Conservation (phyloP, 1,140 invertebrate genomes). For the Bombus soroeensis region DNA sequence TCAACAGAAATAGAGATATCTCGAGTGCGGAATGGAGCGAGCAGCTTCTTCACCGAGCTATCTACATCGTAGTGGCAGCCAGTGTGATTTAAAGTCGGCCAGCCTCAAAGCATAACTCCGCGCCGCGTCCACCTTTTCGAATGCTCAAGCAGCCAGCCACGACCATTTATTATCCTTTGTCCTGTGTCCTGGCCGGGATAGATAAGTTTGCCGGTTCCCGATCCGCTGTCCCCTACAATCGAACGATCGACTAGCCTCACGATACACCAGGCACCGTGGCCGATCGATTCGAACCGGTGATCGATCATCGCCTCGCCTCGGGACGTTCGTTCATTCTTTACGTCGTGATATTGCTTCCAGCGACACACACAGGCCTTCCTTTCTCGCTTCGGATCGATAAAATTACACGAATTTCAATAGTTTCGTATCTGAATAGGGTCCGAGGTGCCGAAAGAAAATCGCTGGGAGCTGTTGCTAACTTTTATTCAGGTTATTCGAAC, state of each 20-base stretch:
- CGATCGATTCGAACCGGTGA: conserved; percentile 46
- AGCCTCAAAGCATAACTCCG: conserved; percentile 42
- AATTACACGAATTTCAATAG: not conserved
- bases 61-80: conserved; percentile 52
- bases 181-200: conserved; percentile 53
- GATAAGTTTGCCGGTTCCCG: conserved; percentile 52
- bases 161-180: conserved; percentile 70
- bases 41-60: conserved; percentile 37
- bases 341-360: conserved; percentile 4
- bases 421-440: not conserved
- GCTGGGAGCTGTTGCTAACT: too few relatives aligned
- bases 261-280: conserved; percentile 23
- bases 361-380: not conserved
- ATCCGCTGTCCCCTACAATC: conserved; percentile 49
- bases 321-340: conserved; percentile 29
- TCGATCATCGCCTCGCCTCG: conserved; percentile 61
- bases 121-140: conserved; percentile 55
- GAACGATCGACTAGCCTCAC: conserved; percentile 36
- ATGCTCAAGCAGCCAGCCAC: conserved; percentile 54
- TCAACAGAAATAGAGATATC: conserved; percentile 61
- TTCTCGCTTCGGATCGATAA: not conserved
- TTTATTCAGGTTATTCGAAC: not conserved
- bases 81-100: conserved; percentile 65
- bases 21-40: conserved; percentile 18
- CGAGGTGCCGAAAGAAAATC: not conserved